These are phyloP conservation scores for Ptiloglossa arizonensis DNA, from an alignment of 1,140 invertebrate genomes.

Conservation along the genomic window DNA sequence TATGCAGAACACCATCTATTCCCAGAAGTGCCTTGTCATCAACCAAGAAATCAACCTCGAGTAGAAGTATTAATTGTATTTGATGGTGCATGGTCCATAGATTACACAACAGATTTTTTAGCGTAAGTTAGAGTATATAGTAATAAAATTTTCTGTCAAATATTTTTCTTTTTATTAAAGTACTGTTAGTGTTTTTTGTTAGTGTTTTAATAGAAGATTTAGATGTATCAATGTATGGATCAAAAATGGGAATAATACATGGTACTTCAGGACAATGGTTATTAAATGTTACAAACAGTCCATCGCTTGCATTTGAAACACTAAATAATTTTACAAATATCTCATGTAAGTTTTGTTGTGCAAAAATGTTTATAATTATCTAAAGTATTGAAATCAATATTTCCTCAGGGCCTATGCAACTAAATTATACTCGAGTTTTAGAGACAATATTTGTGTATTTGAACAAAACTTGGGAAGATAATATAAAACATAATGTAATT, in stretches of 20 bases:
- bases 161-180: slow-evolving; percentile 15
- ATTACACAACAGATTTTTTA: slow-evolving; percentile 82
- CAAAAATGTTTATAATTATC: background rate
- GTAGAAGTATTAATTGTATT: slow-evolving; percentile 82
- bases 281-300: slow-evolving; percentile 78
- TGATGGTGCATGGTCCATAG: slow-evolving; percentile 81
- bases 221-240: slow-evolving; percentile 83
- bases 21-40: slow-evolving; percentile 71
- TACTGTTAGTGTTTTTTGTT: slow-evolving; percentile 33
- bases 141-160: slow-evolving; percentile 2
- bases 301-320: slow-evolving; percentile 52
- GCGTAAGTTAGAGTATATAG: slow-evolving; percentile 78
- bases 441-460: slow-evolving; percentile 55
- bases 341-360: slow-evolving; percentile 52
- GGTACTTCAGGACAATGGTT: slow-evolving; percentile 83
- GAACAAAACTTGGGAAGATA: slow-evolving; percentile 61
- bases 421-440: slow-evolving; percentile 61
- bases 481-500: slow-evolving; percentile 49
- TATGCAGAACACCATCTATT: slow-evolving; percentile 67
- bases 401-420: slow-evolving; percentile 60
- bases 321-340: slow-evolving; percentile 59
- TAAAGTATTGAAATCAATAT: background rate
- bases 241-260: slow-evolving; percentile 83
- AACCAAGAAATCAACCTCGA: slow-evolving; percentile 69
- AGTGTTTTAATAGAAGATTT: slow-evolving; percentile 79